These are phyloP conservation scores for Ammodytes dubius DNA, from an alignment of 2,113 vertebrate species.

Conservation along the genomic window DNA sequence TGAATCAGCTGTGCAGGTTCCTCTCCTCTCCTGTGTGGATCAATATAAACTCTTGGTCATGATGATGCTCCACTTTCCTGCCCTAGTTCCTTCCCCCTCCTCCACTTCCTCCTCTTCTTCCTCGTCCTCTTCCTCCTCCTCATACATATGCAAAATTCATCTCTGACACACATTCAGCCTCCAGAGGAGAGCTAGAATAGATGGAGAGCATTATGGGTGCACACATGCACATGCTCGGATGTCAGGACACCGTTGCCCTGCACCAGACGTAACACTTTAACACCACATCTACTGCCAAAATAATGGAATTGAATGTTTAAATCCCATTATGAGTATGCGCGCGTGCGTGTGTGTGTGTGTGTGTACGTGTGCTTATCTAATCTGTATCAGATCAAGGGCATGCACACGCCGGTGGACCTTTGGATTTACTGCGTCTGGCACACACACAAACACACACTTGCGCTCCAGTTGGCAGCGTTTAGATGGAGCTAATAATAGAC, in stretches of 20 bases:
- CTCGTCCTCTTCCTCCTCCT: slow-evolving; percentile 37
- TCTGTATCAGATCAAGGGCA: slow-evolving; percentile 39
- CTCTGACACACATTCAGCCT: slow-evolving; percentile 71
- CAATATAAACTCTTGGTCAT: slow-evolving; percentile 43
- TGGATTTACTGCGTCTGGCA: slow-evolving; percentile 51
- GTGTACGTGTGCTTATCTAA: slow-evolving; percentile 24
- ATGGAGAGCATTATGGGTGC: slow-evolving; percentile 33
- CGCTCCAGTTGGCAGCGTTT: slow-evolving; percentile 67
- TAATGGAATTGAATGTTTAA: slow-evolving; percentile 61
- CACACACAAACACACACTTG: slow-evolving; percentile 25
- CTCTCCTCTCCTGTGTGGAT: slow-evolving; percentile 38
- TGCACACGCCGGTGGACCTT: slow-evolving; percentile 31
- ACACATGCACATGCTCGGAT: slow-evolving; percentile 16
- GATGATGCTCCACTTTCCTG: slow-evolving; percentile 60
- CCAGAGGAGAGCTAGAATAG: slow-evolving; percentile 43
- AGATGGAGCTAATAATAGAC: slow-evolving; percentile 67
- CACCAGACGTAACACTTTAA: neutral
- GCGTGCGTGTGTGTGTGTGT: neutral
- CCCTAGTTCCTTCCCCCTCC: slow-evolving; percentile 34
- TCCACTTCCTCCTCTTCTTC: slow-evolving; percentile 25
- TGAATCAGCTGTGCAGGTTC: slow-evolving; percentile 55
- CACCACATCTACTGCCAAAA: slow-evolving; percentile 28
- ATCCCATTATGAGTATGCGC: slow-evolving; percentile 45
- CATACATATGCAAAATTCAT: slow-evolving; percentile 74
- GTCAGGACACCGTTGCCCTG: slow-evolving; percentile 18